phyloP scores from a whole-genome alignment of 2,888 invertebrate genomes.

The Pteria penguin region DNA sequence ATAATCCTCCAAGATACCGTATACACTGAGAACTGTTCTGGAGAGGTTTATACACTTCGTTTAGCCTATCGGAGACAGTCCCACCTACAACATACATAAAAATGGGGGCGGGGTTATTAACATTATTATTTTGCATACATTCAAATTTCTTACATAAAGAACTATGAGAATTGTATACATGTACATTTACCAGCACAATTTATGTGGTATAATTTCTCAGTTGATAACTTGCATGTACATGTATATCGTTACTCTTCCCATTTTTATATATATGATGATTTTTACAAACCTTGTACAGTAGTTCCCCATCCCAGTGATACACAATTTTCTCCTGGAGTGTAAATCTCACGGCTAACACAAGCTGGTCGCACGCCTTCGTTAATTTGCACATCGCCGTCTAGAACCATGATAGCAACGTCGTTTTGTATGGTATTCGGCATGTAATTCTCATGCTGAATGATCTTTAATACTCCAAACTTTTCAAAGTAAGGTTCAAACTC shows the following conservation, averaged over 20 bases:
- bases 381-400: conserved; percentile 2
- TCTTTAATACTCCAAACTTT: conserved; percentile 14
- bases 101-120: no score
- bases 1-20: conserved; percentile 1
- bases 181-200: no score
- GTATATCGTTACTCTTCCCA: no score
- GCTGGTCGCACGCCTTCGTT: conserved; percentile 24
- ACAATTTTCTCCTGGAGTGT: conserved; percentile 15
- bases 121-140: no score
- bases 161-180: no score
- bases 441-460: conserved; percentile 17
- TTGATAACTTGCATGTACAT: no score
- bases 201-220: no score
- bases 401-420: conserved; percentile 23
- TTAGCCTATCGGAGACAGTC: conserved; percentile 22
- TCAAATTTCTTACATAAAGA: no score
- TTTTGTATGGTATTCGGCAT: conserved; percentile 1
- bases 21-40: neutral
- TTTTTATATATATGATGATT: no score
- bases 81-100: conserved; percentile 8
- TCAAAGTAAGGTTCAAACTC: conserved; percentile 5
- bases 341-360: conserved; percentile 24
- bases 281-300: conserved; percentile 19
- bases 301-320: conserved; percentile 34
- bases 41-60: conserved; percentile 34